phyloP scores from a whole-genome alignment of 2,888 invertebrate species.

The Hedychridium roseum region DNA sequence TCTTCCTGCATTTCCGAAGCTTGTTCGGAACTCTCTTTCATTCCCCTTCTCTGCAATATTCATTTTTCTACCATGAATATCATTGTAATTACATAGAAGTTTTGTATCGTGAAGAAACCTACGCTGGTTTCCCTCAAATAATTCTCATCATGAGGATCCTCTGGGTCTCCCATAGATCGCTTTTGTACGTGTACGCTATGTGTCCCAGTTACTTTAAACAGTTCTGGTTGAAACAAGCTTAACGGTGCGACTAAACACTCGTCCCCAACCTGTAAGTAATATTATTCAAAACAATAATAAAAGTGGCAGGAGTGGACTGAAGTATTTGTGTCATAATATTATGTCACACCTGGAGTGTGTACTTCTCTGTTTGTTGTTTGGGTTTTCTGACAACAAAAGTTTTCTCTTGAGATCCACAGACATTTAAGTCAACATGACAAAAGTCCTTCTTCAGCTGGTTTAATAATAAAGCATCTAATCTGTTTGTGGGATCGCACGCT shows the following conservation, averaged over 20 bases:
- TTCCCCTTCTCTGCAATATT: slow-evolving; percentile 64
- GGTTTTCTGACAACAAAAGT: slow-evolving; percentile 79
- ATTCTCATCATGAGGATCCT: slow-evolving; percentile 93
- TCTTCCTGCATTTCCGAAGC: slow-evolving; percentile 64
- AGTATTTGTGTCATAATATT: not conserved
- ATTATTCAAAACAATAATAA: slow-evolving; percentile 9
- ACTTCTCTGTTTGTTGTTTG: slow-evolving; percentile 73
- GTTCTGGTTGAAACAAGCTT: slow-evolving; percentile 86
- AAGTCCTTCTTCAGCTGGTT: slow-evolving; percentile 87
- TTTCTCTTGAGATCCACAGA: slow-evolving; percentile 88
- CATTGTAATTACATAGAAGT: not conserved
- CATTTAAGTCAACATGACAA: slow-evolving; percentile 90
- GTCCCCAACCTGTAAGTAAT: slow-evolving; percentile 76
- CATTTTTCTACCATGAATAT: not conserved
- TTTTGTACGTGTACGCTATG: slow-evolving; percentile 79
- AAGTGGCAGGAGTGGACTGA: slow-evolving; percentile 3
- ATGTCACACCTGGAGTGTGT: slow-evolving; percentile 71
- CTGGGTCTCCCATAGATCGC: slow-evolving; percentile 78
- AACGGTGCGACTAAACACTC: slow-evolving; percentile 92
- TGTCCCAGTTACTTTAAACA: slow-evolving; percentile 83
- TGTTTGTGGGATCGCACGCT: slow-evolving; percentile 76
- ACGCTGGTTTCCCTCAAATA: slow-evolving; percentile 89
- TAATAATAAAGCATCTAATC: slow-evolving; percentile 81
- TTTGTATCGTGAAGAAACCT: slow-evolving; percentile 34
- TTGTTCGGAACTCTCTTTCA: slow-evolving; percentile 70